Base-by-base conservation (phyloP, 92 coral and sea anemone genomes). In the Porites cylindrica region DNA sequence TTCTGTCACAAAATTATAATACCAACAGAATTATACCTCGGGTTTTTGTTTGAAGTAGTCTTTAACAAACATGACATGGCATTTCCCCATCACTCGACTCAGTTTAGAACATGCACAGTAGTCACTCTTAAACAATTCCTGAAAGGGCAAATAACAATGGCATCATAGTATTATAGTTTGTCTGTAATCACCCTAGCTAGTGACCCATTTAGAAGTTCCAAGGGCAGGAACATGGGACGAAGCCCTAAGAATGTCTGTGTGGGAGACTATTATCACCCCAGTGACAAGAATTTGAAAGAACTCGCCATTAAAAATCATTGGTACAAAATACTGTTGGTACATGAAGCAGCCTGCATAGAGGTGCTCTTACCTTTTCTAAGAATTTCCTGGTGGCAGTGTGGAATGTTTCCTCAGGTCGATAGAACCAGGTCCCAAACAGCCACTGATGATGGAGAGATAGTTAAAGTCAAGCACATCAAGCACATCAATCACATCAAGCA, bases 41-140 rank as follows among this genome's bases (percentile, higher is more conserved):
- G 98, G 98, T 89, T 89, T 95, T 52, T 91, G 94, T 56, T 93
- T 92, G 85, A 91, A 85, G 89, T 92, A 97, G 75, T 97, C 96
- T 89, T 94, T 97, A 52, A 97, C 97, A 73, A 82, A 90, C 99
- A 95, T 93, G 75, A 95, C 98, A 72, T 92, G 85, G 70, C 99
- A 97, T 89, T 92, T 91, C 68, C 96, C 98, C 52, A 88, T 88
- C 11, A 97, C 94, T 80, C 95, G 98, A 76, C 89, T 89, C 58
- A 95, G 78, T 78, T 95, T 97, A 13, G 92, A 88, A 9, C 95
- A 91, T 3, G 92, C 87, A 82, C 85, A 88, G 82, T 86, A 86
- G 75, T 95, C 98, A 92, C 99, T 97, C 84, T 93, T 95, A 72
- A 97, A 92, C 51, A 97, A 92, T 85, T 97, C 99, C 99, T 97